Evolutionary conservation across 2,113 vertebrate genomes (phyloP).

Genomic region (Haemorhous mexicanus): DNA sequence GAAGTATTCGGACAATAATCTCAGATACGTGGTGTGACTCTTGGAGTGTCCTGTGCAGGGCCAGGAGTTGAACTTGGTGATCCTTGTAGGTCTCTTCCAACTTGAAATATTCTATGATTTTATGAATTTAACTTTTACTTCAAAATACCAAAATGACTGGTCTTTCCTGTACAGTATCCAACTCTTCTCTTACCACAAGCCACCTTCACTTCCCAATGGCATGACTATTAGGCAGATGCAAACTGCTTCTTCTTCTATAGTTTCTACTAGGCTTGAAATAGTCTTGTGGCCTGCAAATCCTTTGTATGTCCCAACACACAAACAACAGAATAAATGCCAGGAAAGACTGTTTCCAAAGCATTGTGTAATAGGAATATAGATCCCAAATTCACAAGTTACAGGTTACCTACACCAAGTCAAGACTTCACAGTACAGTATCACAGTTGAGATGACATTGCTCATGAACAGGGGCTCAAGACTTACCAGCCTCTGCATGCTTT

Average conservation of each 20-base stretch:
- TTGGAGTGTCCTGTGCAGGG: not conserved
- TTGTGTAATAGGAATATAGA: not conserved
- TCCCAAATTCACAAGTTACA: not conserved
- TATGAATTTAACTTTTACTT: not conserved
- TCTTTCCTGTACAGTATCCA: not conserved
- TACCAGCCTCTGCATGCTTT: constrained; percentile 99
- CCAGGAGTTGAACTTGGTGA: not conserved
- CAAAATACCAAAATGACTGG: not conserved
- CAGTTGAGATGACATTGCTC: not conserved
- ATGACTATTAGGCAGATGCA: not conserved
- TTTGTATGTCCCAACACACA: not conserved
- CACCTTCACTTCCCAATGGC: not conserved
- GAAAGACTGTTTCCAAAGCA: not conserved
- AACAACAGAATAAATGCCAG: not conserved
- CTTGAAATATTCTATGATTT: not conserved
- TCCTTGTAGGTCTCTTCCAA: not conserved
- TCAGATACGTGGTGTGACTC: rapidly evolving
- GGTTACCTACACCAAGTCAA: not conserved
- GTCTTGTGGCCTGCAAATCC: not conserved
- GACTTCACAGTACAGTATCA: not conserved
- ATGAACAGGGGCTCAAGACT: constrained; percentile 26
- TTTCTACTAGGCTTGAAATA: not conserved
- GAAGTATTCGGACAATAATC: not conserved
- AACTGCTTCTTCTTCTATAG: not conserved
- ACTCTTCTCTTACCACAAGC: not conserved